Percentiles rank a stretch among this genome's conserved stretches.
These are phyloP conservation scores for Tricholauxania praeusta DNA, from an alignment of 2,888 invertebrate genomes.

Conservation along the genomic window DNA sequence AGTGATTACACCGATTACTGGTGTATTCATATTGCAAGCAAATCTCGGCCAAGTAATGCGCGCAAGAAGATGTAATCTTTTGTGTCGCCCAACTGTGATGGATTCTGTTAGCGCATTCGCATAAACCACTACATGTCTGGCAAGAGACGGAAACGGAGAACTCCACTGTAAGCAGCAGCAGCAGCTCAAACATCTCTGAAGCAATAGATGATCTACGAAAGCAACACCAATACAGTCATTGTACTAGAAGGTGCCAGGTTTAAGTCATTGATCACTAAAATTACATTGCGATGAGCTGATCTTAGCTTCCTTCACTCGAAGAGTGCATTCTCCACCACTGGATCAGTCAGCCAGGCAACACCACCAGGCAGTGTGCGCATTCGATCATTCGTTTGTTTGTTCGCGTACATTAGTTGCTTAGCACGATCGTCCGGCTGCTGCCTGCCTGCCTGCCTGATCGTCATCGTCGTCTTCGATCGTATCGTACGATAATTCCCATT, in stretches of 20 bases:
- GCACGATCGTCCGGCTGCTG: not conserved
- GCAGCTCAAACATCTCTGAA: not conserved
- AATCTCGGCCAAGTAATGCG: conserved; percentile 3
- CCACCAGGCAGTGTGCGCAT: not conserved
- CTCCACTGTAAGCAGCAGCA: not conserved
- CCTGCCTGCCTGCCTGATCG: not conserved
- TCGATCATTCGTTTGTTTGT: conserved; percentile 16
- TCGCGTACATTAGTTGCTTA: not conserved
- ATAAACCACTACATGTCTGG: not conserved
- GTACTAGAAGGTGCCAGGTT: conserved; percentile 9
- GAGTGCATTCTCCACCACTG: too few species aligned
- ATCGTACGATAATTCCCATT: conserved; percentile 67
- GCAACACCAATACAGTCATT: conserved; percentile 6
- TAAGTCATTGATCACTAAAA: conserved; percentile 20
- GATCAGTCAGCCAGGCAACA: too few species aligned
- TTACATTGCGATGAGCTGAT: not conserved
- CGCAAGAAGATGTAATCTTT: conserved; percentile 14
- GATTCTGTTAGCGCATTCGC: conserved; percentile 19
- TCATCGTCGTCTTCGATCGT: conserved; percentile 58
- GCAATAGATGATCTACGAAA: conserved; percentile 11
- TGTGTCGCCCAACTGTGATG: conserved; percentile 34
- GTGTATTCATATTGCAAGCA: not conserved
- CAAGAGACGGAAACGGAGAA: too few species aligned
- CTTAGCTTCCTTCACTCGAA: conserved; percentile 10
- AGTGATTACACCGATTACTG: conserved; percentile 5